A percentile compares a stretch with the other conserved stretches of the same genome.
phyloP scores from a whole-genome alignment of 2,888 invertebrate genomes.

The Rhimphoctona megacephalus region DNA sequence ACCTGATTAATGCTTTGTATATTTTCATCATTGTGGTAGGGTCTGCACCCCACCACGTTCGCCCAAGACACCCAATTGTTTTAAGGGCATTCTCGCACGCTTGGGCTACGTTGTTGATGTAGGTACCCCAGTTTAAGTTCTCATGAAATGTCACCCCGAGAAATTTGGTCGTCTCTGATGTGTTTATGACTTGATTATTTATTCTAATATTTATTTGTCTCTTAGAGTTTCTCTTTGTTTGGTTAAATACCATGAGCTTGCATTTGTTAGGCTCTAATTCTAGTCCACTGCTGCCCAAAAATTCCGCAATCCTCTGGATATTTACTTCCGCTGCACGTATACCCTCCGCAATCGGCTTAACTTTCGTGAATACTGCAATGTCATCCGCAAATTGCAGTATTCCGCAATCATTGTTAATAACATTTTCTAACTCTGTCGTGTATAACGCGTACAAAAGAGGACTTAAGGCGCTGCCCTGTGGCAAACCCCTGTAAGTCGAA shows the following conservation, averaged over 20 bases:
- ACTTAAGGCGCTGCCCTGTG: conserved; percentile 8
- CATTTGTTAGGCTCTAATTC: conserved; percentile 22
- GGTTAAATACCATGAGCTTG: neutral
- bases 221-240: too few species aligned
- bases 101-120: conserved; percentile 24
- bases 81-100: conserved; percentile 45
- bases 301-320: too few species aligned
- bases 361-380: neutral
- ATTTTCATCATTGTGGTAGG: conserved; percentile 46
- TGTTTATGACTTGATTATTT: neutral
- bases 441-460: neutral
- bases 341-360: neutral
- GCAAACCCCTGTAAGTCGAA: neutral
- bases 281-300: too few species aligned
- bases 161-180: too few species aligned
- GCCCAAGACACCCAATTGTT: conserved; percentile 44
- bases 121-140: conserved; percentile 18
- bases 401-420: neutral
- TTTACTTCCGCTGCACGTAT: neutral
- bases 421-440: neutral
- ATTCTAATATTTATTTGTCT: neutral
- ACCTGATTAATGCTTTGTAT: conserved; percentile 54
- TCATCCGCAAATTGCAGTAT: conserved; percentile 27
- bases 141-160: conserved; percentile 14
- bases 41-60: conserved; percentile 49